Base-by-base conservation (phyloP, 2,888 invertebrate genomes). In the Aphrophora alni region DNA sequence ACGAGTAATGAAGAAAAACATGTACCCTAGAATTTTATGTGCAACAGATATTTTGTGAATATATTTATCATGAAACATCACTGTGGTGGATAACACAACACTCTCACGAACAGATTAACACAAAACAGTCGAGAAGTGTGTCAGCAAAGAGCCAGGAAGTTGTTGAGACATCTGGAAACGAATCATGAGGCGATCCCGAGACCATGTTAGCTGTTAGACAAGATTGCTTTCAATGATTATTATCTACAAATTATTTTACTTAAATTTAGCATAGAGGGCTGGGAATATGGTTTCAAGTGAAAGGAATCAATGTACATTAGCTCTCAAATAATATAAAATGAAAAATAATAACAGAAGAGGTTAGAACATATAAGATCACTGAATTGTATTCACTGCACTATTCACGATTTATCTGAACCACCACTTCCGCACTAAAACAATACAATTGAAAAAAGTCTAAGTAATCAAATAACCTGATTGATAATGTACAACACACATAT, bases 391-490 rank as follows among this genome's bases (percentile, higher is more conserved):
- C 59, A 59, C 59, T 59, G 59, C 59, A 59, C 59, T 59, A n/a
- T 59, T 44, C 17, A 44, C 44, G 12, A 17, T 44, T 44, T 59
- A 44, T 44, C 44, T 59, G n/a, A 59, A 21, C 59, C 59, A 59
- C 59, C 59, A 59, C n/a, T 59, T 59, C 59, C 59, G 59, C 59
- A 59, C 59, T 59, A 59, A 59, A 59, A 59, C n/a, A 44, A 44
- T 33, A 33, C 33, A 33, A 33, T 10, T 33, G 10, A 33, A 33
- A n/a, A n/a, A n/a, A n/a, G n/a, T n/a, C n/a, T n/a, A n/a, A n/a
- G n/a, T n/a, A n/a, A n/a, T n/a, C n/a, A n/a, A n/a, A n/a, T n/a
- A n/a, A n/a, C n/a, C n/a, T n/a, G n/a, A n/a, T n/a, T n/a, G n/a
- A n/a, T n/a, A n/a, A n/a, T n/a, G n/a, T n/a, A n/a, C n/a, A n/a